Evolutionary conservation across 2,888 invertebrate genomes (phyloP).

Genomic region (Drosophila prostipennis): DNA sequence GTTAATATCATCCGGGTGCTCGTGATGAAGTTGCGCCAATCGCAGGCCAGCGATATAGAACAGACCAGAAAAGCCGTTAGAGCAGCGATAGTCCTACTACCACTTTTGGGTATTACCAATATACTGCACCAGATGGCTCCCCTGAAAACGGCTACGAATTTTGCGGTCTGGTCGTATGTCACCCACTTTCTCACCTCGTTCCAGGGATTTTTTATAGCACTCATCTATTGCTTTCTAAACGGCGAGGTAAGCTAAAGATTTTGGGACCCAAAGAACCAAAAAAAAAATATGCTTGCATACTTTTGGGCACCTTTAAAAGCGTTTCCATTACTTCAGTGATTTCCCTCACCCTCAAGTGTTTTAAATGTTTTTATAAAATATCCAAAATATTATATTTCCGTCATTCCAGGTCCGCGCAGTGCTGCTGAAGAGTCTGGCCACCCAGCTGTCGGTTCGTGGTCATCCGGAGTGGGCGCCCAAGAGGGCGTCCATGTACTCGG

Average conservation of each 20-base stretch:
- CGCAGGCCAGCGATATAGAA: slow-evolving; percentile 90
- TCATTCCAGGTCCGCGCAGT: slow-evolving; percentile 84
- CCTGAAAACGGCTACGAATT: slow-evolving; percentile 88
- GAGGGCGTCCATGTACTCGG: slow-evolving; percentile 83
- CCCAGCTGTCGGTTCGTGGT: slow-evolving; percentile 84
- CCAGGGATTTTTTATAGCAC: slow-evolving; percentile 92
- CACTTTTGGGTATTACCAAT: slow-evolving; percentile 92
- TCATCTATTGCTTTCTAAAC: slow-evolving; percentile 93
- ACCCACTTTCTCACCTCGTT: slow-evolving; percentile 93
- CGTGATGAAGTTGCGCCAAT: slow-evolving; percentile 90
- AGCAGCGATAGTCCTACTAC: slow-evolving; percentile 91
- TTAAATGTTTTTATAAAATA: no score
- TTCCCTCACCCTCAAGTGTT: no score
- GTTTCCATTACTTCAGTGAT: no score
- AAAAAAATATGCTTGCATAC: no score
- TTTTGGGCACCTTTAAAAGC: no score
- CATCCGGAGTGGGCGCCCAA: slow-evolving; percentile 83
- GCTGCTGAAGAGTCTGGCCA: slow-evolving; percentile 84
- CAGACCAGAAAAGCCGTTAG: slow-evolving; percentile 92
- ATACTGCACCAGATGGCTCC: slow-evolving; percentile 89
- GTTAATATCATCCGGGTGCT: slow-evolving; percentile 92
- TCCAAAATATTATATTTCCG: not conserved
- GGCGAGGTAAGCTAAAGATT: slow-evolving; percentile 88
- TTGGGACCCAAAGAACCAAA: no score
- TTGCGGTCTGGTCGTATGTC: slow-evolving; percentile 91